Percentiles rank a stretch among this genome's conserved stretches.
These are phyloP conservation scores for Araneus ventricosus DNA, from an alignment of 1,140 invertebrate genomes.

Conservation along the genomic window DNA sequence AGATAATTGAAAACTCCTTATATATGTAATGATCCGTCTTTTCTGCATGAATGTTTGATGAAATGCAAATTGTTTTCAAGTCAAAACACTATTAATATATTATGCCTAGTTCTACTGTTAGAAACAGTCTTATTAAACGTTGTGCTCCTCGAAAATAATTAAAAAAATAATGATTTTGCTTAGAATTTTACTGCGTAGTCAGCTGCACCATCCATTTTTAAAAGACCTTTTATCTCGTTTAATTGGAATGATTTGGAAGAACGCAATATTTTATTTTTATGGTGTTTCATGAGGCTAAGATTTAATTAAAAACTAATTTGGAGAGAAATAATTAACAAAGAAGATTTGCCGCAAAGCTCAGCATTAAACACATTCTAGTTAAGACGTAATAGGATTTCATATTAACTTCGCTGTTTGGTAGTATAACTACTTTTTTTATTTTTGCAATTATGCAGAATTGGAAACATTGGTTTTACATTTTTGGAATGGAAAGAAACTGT, in stretches of 20 bases:
- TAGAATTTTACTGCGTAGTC: neutral
- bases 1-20: conserved; percentile 70
- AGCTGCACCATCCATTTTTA: neutral
- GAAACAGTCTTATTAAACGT: conserved; percentile 33
- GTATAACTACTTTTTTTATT: neutral
- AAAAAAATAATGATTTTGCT: conserved; percentile 52
- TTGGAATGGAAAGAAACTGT: neutral
- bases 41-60: conserved; percentile 64
- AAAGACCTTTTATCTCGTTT: neutral
- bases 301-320: conserved; percentile 61
- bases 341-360: neutral
- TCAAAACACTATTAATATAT: conserved; percentile 62
- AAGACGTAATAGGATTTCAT: neutral
- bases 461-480: too few species aligned
- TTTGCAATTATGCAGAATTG: neutral
- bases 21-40: conserved; percentile 35
- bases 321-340: neutral
- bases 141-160: conserved; percentile 42
- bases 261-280: conserved; percentile 31
- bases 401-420: neutral
- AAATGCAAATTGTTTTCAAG: conserved; percentile 68
- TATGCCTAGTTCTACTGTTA: conserved; percentile 32
- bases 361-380: conserved; percentile 12
- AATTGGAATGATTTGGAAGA: conserved; percentile 44
- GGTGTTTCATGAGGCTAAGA: conserved; percentile 10